Evolutionary conservation across 2,113 vertebrate species (phyloP), one percentile per base, ranked within the genome.

Genomic region (Corythoichthys haematopterus): DNA sequence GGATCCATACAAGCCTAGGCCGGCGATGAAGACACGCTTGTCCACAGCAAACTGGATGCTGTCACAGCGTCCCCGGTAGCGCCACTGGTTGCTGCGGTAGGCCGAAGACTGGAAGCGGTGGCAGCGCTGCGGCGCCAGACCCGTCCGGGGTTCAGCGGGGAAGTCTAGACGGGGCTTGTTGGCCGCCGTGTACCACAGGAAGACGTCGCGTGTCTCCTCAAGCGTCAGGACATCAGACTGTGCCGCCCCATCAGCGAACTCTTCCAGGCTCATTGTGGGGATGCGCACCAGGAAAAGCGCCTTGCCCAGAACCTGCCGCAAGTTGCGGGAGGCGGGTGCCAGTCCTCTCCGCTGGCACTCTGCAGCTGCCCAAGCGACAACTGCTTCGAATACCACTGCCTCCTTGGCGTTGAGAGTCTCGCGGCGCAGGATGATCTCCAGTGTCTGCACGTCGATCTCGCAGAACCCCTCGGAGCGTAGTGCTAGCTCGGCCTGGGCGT

Each of bases 1-100:
- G 0, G 97, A 97, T 3, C 97, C 97, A 4, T 98, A 99, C 64
- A 99, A 77, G 3, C 97, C 95, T 69, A 98, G 85, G 11, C 97
- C 97, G 0, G 94, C 95, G 14, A 99, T 90, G 70, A 99, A 99
- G 83, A 99, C 92, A 69, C 97, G 86, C 75, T 93, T 93, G 89
- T 98, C 97, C 62, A 93, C 97, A 0, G 95, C 94, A n/a, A 98
- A 99, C 91, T 98, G 97, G 80, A 99, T 98, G 88, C 96, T 98
- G 91, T 98, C 97, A 4, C 97, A 98, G 3, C 97, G 94, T 0
- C 97, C 97, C 0, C 95, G 91, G 91, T 98, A 98, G 69, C 97
- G 87, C 97, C 97, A 99, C 90, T 99, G 97, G 74, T 99, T 99
- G 92, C 97, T 97, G 70, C 97, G 93, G 71, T 97, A 98, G 0